phyloP scores from a whole-genome alignment of 2,888 invertebrate genomes.

The Xanthorhoe designata region DNA sequence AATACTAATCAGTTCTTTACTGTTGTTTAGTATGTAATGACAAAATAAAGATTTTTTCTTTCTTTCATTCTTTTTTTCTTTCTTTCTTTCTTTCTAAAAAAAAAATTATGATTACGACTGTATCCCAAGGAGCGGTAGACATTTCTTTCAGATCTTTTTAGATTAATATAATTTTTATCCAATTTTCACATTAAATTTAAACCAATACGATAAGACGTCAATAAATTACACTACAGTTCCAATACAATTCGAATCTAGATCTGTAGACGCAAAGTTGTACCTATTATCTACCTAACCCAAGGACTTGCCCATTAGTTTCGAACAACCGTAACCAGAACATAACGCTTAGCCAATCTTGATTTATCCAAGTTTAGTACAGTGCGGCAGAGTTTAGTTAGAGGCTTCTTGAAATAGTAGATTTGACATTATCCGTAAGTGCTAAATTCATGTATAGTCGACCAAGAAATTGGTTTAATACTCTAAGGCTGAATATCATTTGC shows the following conservation, averaged over 20 bases:
- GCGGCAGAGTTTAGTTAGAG: neutral
- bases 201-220: constrained; percentile 3
- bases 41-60: no score
- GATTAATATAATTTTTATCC: no score
- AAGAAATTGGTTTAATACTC: no score
- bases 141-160: no score
- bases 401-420: neutral
- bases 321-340: constrained; percentile 36
- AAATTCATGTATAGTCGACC: no score
- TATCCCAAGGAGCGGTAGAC: no score
- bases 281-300: constrained; percentile 18
- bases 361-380: constrained; percentile 29
- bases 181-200: neutral
- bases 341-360: constrained; percentile 30
- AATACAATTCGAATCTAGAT: constrained; percentile 17
- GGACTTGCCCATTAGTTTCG: constrained; percentile 14
- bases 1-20: no score
- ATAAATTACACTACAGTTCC: constrained; percentile 13
- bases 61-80: no score
- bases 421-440: neutral
- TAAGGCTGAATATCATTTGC: no score
- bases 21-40: no score
- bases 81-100: no score
- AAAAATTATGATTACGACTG: no score
- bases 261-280: constrained; percentile 15